Conservation (phyloP, 2,888 invertebrate species). For the Nysson spinosus region DNA sequence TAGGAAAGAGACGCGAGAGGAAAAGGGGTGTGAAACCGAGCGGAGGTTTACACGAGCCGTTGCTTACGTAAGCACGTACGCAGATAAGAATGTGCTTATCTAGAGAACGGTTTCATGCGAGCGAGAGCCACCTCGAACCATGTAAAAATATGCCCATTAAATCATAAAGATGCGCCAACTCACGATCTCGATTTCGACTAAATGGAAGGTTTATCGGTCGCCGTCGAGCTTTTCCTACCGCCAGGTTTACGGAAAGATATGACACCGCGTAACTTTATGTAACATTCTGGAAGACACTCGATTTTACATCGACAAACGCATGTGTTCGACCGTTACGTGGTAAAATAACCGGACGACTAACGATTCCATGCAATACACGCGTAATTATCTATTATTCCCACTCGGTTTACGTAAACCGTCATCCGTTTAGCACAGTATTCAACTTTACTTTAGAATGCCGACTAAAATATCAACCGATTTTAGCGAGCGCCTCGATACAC, state of each 20-base stretch:
- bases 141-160: conserved; percentile 29
- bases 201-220: conserved; percentile 14
- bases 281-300: background rate
- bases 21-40: conserved; percentile 36
- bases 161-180: conserved; percentile 19
- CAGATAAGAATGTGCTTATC: conserved; percentile 65
- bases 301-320: too few relatives aligned
- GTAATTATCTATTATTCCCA: too few relatives aligned
- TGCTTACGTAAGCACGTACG: conserved; percentile 59
- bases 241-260: too few relatives aligned
- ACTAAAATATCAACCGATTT: too few relatives aligned
- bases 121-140: conserved; percentile 52
- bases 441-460: too few relatives aligned
- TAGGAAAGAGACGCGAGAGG: conserved; percentile 13
- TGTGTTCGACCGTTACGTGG: too few relatives aligned
- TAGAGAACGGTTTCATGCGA: conserved; percentile 54
- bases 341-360: too few relatives aligned
- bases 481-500: too few relatives aligned
- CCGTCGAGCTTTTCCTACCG: too few relatives aligned
- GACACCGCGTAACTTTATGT: background rate
- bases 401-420: too few relatives aligned
- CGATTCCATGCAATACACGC: too few relatives aligned
- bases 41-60: conserved; percentile 45
- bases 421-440: too few relatives aligned
- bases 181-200: background rate